phyloP scores from a whole-genome alignment of 1,140 invertebrate genomes.

The Plectrocnemia conspersa region DNA sequence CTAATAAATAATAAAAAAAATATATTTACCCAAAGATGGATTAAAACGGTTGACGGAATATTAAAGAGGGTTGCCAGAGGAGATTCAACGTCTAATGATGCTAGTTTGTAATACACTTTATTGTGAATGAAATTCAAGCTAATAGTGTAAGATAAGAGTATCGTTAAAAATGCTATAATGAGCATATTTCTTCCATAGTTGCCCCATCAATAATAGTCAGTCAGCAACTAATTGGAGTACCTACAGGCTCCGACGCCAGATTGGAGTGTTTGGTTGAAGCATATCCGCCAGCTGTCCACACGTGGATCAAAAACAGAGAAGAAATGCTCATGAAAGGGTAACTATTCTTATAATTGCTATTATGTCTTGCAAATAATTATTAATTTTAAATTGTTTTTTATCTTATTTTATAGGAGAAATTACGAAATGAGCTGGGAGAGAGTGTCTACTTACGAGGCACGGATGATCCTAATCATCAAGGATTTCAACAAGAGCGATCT shows the following conservation, averaged over 20 bases:
- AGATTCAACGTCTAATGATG: too few relatives aligned
- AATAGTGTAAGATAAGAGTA: background rate
- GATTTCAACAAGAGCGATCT: slow-evolving; percentile 60
- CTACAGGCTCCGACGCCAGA: slow-evolving; percentile 45
- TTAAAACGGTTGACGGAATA: too few relatives aligned
- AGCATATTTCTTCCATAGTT: slow-evolving; percentile 44
- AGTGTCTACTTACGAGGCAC: slow-evolving; percentile 55
- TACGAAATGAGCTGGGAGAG: slow-evolving; percentile 56
- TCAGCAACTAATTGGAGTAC: slow-evolving; percentile 50
- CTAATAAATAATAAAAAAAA: too few relatives aligned
- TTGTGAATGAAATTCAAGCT: too few relatives aligned
- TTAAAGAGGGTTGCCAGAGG: too few relatives aligned
- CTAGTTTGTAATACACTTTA: too few relatives aligned
- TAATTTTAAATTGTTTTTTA: slow-evolving; percentile 7
- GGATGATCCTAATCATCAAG: slow-evolving; percentile 61
- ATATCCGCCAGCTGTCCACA: slow-evolving; percentile 50
- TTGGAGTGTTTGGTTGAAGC: slow-evolving; percentile 53
- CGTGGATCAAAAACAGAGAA: slow-evolving; percentile 53
- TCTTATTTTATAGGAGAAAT: slow-evolving; percentile 49
- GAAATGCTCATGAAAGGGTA: slow-evolving; percentile 52
- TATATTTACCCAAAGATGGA: too few relatives aligned
- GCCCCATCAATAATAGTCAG: slow-evolving; percentile 48
- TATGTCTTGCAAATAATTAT: background rate
- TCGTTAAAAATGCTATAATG: background rate
- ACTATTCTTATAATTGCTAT: slow-evolving; percentile 20